Conservation (phyloP, 2,888 invertebrate genomes). For the Drosophila quinaria region DNA sequence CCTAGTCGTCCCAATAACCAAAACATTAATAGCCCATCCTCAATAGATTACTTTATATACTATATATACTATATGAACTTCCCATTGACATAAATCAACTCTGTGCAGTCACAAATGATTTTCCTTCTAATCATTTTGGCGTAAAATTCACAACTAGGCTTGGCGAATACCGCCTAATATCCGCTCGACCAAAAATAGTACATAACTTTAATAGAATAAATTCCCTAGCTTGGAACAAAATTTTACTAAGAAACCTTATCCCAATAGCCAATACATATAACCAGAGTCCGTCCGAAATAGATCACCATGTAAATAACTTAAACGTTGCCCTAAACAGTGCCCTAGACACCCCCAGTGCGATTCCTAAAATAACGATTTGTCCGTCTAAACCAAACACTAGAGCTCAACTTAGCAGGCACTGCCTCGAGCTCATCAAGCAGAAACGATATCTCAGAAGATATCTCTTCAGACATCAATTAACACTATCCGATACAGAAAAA, state of each 20-base stretch:
- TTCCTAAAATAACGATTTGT: conserved; percentile 2
- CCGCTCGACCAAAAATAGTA: not conserved
- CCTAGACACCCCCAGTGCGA: not conserved
- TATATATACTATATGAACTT: not conserved
- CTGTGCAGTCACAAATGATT: conserved; percentile 2
- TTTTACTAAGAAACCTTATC: conserved; percentile 2
- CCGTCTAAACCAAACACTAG: not conserved
- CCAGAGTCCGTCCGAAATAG: conserved; percentile 6
- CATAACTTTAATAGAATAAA: conserved; percentile 10
- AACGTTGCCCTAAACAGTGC: not conserved
- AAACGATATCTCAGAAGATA: conserved; percentile 3
- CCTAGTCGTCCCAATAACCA: not conserved
- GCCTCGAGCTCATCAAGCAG: not conserved
- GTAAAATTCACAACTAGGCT: not conserved
- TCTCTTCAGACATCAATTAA: no score
- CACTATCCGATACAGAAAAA: no score
- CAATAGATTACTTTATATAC: conserved; percentile 15
- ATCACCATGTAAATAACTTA: no score
- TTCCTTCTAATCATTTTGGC: conserved; percentile 12
- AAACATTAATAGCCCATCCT: not conserved
- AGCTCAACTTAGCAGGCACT: not conserved
- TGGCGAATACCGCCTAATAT: not conserved
- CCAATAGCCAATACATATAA: not conserved
- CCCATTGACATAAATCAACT: not conserved
- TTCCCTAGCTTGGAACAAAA: not conserved